These are phyloP conservation scores for Diplolepis rosae DNA, from an alignment of 2,888 invertebrate genomes.

Conservation along the genomic window DNA sequence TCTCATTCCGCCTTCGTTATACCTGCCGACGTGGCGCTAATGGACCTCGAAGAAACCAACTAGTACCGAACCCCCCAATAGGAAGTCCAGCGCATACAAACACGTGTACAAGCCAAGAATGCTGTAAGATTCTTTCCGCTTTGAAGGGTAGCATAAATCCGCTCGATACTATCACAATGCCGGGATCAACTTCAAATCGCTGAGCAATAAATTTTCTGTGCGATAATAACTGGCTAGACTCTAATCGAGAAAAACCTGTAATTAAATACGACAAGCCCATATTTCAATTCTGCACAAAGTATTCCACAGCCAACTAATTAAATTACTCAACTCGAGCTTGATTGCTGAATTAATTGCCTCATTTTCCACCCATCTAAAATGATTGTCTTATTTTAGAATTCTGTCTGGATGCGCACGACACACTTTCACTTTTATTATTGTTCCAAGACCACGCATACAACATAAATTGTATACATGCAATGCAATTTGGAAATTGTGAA, in stretches of 20 bases:
- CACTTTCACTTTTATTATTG: slow-evolving; percentile 21
- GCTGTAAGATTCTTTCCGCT: neutral
- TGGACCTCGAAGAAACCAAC: slow-evolving; percentile 36
- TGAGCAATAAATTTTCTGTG: slow-evolving; percentile 9
- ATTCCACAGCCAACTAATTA: neutral
- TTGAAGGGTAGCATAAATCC: slow-evolving; percentile 22
- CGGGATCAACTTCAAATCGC: slow-evolving; percentile 17
- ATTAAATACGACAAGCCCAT: slow-evolving; percentile 24
- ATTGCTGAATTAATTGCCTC: slow-evolving; percentile 6
- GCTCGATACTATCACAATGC: slow-evolving; percentile 18
- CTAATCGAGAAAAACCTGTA: slow-evolving; percentile 11
- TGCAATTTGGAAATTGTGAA: neutral
- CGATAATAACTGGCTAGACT: slow-evolving; percentile 18
- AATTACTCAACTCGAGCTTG: slow-evolving; percentile 12
- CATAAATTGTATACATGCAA: neutral
- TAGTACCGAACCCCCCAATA: slow-evolving; percentile 2
- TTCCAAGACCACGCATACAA: neutral
- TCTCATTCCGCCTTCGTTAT: slow-evolving; percentile 42
- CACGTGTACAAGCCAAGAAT: slow-evolving; percentile 22
- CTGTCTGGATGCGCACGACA: neutral
- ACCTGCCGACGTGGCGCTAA: slow-evolving; percentile 48
- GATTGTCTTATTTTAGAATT: slow-evolving; percentile 2
- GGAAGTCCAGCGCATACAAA: slow-evolving; percentile 10
- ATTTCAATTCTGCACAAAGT: slow-evolving; percentile 1
- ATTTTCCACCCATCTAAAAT: neutral